A percentile compares a stretch with the other conserved stretches of the same genome.
Conservation (phyloP, 2,797 vertebrate genomes). For the Bothrops alternatus region DNA sequence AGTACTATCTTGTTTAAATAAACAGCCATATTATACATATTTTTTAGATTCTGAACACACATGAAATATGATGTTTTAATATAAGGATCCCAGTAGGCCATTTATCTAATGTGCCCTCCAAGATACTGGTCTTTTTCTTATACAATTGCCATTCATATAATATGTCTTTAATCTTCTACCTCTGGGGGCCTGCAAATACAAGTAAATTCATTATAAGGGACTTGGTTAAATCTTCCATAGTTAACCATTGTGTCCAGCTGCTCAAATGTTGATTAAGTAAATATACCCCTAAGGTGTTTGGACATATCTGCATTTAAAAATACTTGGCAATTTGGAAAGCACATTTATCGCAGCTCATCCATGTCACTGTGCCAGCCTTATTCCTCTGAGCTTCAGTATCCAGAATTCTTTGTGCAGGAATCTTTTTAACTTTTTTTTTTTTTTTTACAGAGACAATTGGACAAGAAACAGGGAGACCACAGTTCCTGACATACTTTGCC, state of each 20-base stretch:
- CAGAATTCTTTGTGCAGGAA: neutral
- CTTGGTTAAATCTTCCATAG: neutral
- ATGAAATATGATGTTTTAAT: neutral
- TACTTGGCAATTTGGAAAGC: neutral
- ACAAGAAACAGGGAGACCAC: neutral
- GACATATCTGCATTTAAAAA: neutral
- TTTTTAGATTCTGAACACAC: neutral
- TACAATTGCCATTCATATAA: neutral
- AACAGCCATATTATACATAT: neutral
- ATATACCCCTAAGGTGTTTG: neutral
- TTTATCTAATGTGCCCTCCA: neutral
- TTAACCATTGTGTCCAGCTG: neutral
- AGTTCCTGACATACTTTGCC: neutral
- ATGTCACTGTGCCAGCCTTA: neutral
- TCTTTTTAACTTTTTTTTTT: neutral
- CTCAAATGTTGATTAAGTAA: neutral
- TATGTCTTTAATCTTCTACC: neutral
- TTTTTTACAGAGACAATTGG: neutral
- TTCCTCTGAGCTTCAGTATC: neutral
- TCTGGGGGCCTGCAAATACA: neutral
- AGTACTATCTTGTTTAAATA: neutral
- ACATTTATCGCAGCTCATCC: neutral
- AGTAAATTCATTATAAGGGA: neutral
- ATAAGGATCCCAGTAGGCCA: neutral
- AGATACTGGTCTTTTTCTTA: neutral